Percentiles rank a stretch among this genome's conserved stretches.
These are phyloP conservation scores for Drosophila pseudoobscura DNA, from an alignment of 1,140 invertebrate species.

Conservation along the genomic window DNA sequence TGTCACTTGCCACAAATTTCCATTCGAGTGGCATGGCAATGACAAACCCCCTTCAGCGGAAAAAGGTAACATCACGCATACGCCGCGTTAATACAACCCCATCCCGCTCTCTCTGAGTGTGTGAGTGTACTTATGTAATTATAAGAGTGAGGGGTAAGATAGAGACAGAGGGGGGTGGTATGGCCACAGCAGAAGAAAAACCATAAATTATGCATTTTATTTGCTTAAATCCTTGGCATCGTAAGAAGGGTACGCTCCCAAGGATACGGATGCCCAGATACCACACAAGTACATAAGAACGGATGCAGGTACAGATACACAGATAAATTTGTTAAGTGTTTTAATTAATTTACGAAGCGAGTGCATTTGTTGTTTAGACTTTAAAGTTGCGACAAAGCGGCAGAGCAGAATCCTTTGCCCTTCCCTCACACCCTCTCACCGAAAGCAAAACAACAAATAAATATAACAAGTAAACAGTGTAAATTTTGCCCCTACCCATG, in stretches of 20 bases:
- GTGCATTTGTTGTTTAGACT: constrained; percentile 32
- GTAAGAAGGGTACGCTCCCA: constrained; percentile 8
- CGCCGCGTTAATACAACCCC: constrained; percentile 38
- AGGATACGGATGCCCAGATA: background rate
- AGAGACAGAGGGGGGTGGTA: constrained; percentile 39
- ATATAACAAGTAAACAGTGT: constrained; percentile 25
- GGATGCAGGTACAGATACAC: background rate
- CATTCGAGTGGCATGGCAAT: constrained; percentile 7
- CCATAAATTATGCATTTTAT: constrained; percentile 75
- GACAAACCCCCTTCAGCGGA: constrained; percentile 13
- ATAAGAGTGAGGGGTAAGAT: constrained; percentile 54
- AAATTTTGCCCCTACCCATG: constrained; percentile 16
- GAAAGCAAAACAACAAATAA: constrained; percentile 7
- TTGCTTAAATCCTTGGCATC: constrained; percentile 49
- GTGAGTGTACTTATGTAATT: constrained; percentile 63
- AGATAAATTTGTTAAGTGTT: constrained; percentile 62
- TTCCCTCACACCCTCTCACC: no score
- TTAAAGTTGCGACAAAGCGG: constrained; percentile 23
- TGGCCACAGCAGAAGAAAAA: constrained; percentile 35
- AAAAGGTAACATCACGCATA: constrained; percentile 53
- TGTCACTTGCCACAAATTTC: constrained; percentile 39
- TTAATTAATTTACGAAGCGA: constrained; percentile 75
- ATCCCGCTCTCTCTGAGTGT: constrained; percentile 35
- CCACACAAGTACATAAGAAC: background rate
- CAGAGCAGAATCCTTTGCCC: background rate